Conservation (phyloP, 1,140 invertebrate genomes). For the Bombus vancouverensis region DNA sequence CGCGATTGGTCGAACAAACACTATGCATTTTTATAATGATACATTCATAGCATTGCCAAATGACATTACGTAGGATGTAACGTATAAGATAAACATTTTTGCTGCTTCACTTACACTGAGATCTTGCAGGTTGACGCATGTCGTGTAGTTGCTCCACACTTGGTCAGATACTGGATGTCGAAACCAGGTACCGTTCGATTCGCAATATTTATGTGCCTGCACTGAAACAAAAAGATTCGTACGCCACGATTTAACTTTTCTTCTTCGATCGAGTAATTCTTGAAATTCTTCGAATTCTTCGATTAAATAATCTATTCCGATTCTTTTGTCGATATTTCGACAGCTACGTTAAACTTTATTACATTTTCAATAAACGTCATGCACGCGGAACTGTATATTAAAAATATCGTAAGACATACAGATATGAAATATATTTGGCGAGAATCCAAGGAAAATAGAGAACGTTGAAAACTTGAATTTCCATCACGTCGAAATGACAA, state of each 20-base stretch:
- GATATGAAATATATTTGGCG: too few relatives aligned
- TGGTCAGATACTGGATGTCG: slow-evolving; percentile 82
- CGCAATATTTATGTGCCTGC: slow-evolving; percentile 84
- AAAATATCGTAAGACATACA: too few relatives aligned
- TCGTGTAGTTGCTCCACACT: slow-evolving; percentile 96
- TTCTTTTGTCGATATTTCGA: neutral
- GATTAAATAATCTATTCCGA: neutral
- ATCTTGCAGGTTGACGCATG: slow-evolving; percentile 90
- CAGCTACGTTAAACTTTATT: neutral
- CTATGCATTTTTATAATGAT: neutral
- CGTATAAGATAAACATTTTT: neutral
- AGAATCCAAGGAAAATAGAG: too few relatives aligned
- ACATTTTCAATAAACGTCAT: neutral
- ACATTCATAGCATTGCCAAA: neutral
- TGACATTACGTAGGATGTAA: neutral
- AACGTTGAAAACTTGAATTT: too few relatives aligned
- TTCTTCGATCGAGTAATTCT: too few relatives aligned
- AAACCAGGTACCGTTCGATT: slow-evolving; percentile 85
- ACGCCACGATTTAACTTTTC: too few relatives aligned
- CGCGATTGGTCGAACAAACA: too few relatives aligned
- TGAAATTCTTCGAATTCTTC: neutral
- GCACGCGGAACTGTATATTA: too few relatives aligned
- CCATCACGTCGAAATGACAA: too few relatives aligned
- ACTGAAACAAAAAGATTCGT: slow-evolving; percentile 77
- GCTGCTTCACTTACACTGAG: slow-evolving; percentile 84